phyloP scores from a whole-genome alignment of 2,113 vertebrate species.

The Protobothrops flavoviridis region DNA sequence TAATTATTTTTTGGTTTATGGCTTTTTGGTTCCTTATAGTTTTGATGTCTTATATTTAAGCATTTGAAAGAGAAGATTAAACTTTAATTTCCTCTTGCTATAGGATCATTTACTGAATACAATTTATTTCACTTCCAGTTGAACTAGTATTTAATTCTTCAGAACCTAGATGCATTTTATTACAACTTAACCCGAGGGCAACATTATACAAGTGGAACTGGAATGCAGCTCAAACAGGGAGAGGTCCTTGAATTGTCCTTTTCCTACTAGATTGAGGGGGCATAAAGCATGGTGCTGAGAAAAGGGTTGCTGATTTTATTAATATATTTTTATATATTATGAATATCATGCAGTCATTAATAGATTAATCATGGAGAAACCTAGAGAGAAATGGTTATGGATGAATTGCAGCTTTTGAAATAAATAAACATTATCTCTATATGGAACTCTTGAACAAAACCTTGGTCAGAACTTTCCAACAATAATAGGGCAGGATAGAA shows the following conservation, averaged over 20 bases:
- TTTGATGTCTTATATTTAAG: conserved; percentile 11
- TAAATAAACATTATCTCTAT: background rate
- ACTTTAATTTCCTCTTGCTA: background rate
- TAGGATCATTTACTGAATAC: background rate
- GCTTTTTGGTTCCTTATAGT: background rate
- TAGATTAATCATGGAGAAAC: background rate
- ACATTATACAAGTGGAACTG: background rate
- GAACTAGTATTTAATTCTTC: background rate
- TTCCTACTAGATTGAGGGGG: background rate
- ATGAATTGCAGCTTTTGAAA: background rate
- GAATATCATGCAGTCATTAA: background rate
- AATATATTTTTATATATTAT: background rate
- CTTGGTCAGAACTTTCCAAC: background rate
- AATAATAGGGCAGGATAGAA: background rate
- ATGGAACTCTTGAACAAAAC: background rate
- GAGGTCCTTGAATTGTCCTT: background rate
- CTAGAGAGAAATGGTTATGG: background rate
- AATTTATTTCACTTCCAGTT: conserved; percentile 2
- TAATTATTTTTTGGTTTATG: background rate
- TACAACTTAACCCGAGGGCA: background rate
- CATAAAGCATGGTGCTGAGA: background rate
- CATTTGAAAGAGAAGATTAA: background rate
- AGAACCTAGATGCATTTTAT: background rate
- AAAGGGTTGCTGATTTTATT: background rate
- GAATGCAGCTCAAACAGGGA: background rate